Evolutionary conservation across 2,797 vertebrate species (phyloP).

Genomic region (Pantherophis vulpinus): DNA sequence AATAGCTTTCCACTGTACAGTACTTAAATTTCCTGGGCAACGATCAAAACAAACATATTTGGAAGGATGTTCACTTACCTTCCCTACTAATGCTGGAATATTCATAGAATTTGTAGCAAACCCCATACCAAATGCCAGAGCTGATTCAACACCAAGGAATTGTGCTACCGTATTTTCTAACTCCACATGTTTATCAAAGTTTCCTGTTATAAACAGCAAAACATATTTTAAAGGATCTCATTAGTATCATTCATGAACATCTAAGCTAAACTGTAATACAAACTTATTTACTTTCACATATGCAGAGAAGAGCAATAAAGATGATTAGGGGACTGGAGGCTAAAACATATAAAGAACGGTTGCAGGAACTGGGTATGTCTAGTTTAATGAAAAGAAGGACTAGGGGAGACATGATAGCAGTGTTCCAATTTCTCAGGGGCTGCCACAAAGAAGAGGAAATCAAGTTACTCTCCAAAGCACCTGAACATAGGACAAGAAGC

Average conservation of each 20-base stretch:
- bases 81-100: slow-evolving; percentile 88
- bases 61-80: slow-evolving; percentile 73
- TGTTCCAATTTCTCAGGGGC: no score
- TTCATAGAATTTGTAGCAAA: slow-evolving; percentile 97
- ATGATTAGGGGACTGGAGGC: no score
- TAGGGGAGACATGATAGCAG: no score
- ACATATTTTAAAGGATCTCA: slow-evolving; percentile 17
- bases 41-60: background rate
- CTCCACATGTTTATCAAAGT: slow-evolving; percentile 84
- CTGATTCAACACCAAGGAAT: slow-evolving; percentile 87
- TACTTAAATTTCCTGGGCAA: background rate
- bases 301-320: no score
- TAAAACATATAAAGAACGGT: no score
- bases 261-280: background rate
- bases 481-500: no score
- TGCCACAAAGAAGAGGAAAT: no score
- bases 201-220: slow-evolving; percentile 74
- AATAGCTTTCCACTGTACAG: background rate
- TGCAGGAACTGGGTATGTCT: no score
- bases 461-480: no score
- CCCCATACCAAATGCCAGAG: slow-evolving; percentile 94
- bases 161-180: slow-evolving; percentile 82
- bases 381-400: no score
- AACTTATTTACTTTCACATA: background rate
- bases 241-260: slow-evolving; percentile 17